These are phyloP conservation scores for Gobius niger DNA, from an alignment of 2,113 vertebrate genomes.

Conservation along the genomic window DNA sequence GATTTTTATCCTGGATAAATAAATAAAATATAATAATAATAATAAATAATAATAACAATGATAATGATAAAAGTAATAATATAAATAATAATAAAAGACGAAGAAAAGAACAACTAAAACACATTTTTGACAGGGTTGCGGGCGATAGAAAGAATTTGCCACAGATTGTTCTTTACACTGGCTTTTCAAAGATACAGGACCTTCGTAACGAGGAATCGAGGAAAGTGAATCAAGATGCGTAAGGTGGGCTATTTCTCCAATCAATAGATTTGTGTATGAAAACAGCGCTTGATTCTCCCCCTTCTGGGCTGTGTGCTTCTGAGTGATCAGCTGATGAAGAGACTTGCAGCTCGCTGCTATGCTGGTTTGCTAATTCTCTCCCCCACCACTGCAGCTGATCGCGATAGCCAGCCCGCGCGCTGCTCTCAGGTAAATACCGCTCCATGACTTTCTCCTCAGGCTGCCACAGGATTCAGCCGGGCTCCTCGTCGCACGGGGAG, in stretches of 20 bases:
- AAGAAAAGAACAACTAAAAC: no score
- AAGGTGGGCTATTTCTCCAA: constrained; percentile 82
- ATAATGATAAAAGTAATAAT: no score
- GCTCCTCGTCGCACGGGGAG: constrained; percentile 86
- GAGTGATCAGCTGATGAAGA: constrained; percentile 99
- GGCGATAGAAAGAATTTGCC: background rate
- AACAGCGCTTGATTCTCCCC: constrained; percentile 92
- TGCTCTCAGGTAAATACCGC: constrained; percentile 91
- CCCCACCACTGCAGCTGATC: constrained; percentile 95
- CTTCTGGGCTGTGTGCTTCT: constrained; percentile 85
- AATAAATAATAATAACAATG: no score
- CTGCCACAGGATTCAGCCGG: constrained; percentile 85
- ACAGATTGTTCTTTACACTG: no score
- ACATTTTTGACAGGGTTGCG: background rate
- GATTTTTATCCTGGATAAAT: no score
- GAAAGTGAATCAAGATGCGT: constrained; percentile 85
- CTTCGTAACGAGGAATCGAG: constrained; percentile 89
- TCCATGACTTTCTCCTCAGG: constrained; percentile 41
- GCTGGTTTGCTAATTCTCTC: constrained; percentile 99
- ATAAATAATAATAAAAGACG: no score
- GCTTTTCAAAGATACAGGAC: constrained; percentile 60
- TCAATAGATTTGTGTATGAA: constrained; percentile 99
- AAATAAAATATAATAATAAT: no score
- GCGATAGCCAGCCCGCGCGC: constrained; percentile 93
- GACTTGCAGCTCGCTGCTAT: constrained; percentile 99